phyloP scores from a whole-genome alignment of 2,113 vertebrate genomes.

The Arvicanthis niloticus region DNA sequence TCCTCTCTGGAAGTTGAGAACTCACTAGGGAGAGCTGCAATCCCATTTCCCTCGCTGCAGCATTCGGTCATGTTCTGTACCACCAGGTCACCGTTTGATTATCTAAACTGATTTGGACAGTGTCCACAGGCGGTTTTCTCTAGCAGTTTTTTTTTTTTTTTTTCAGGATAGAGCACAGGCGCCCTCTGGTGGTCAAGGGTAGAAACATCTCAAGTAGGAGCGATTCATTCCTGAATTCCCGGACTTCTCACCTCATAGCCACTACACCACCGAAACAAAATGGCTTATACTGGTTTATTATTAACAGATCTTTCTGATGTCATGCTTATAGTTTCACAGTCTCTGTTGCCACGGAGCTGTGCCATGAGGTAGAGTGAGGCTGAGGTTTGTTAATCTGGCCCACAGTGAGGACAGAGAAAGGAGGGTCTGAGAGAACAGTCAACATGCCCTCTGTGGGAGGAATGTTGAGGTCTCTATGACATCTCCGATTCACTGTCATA shows the following conservation, averaged over 20 bases:
- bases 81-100: not conserved
- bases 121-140: not conserved
- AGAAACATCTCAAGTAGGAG: not conserved
- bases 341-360: not conserved
- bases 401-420: not conserved
- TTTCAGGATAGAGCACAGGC: not conserved
- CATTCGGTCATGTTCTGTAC: not conserved
- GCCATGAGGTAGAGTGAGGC: not conserved
- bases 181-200: slow-evolving; percentile 68
- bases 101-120: not conserved
- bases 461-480: accelerated
- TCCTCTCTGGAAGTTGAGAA: not conserved
- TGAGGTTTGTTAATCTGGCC: not conserved
- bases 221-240: not conserved
- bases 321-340: not conserved
- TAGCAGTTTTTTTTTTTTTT: not conserved
- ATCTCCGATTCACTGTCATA: not conserved
- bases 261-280: not conserved
- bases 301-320: not conserved
- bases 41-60: not conserved
- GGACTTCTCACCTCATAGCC: not conserved
- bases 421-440: not conserved
- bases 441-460: not conserved
- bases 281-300: not conserved
- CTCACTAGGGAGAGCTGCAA: not conserved